Percentiles rank a stretch among this genome's conserved stretches.
These are phyloP conservation scores for Grallaria varia DNA, from an alignment of 2,113 vertebrate species.

Conservation along the genomic window DNA sequence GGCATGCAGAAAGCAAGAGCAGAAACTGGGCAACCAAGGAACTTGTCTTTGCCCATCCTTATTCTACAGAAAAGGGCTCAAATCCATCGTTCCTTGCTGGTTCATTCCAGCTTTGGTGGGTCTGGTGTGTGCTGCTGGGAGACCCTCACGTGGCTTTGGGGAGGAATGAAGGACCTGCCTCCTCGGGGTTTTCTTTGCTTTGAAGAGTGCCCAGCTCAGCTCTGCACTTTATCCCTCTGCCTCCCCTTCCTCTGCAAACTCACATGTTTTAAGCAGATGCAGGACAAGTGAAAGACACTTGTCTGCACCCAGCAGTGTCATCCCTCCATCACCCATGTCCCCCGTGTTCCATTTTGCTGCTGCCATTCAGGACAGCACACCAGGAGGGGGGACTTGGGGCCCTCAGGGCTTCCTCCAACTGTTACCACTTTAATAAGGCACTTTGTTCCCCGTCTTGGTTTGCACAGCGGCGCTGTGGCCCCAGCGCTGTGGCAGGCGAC, in stretches of 20 bases:
- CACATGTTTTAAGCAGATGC: fast-evolving
- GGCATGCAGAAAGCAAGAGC: neutral
- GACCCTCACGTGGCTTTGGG: neutral
- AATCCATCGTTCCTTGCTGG: neutral
- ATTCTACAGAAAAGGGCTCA: constrained; percentile 7
- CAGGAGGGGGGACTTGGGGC: fast-evolving
- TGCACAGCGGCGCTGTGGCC: neutral
- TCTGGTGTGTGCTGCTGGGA: neutral
- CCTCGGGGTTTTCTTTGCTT: neutral
- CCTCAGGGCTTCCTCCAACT: neutral
- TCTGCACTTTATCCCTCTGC: constrained; percentile 30
- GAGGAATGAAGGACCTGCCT: neutral
- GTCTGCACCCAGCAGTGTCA: neutral
- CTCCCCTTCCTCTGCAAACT: neutral
- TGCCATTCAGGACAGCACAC: neutral
- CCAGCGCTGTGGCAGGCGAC: neutral
- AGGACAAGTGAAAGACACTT: neutral
- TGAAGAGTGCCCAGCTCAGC: neutral
- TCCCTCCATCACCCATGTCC: neutral
- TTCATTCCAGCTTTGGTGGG: neutral
- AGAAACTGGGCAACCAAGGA: neutral
- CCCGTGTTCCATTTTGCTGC: neutral
- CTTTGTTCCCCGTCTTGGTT: neutral
- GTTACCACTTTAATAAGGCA: constrained; percentile 1
- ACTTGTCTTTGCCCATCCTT: neutral